A percentile compares a stretch with the other conserved stretches of the same genome.
Evolutionary conservation across 2,113 vertebrate genomes (phyloP).

Genomic region (Atherinomorus stipes): DNA sequence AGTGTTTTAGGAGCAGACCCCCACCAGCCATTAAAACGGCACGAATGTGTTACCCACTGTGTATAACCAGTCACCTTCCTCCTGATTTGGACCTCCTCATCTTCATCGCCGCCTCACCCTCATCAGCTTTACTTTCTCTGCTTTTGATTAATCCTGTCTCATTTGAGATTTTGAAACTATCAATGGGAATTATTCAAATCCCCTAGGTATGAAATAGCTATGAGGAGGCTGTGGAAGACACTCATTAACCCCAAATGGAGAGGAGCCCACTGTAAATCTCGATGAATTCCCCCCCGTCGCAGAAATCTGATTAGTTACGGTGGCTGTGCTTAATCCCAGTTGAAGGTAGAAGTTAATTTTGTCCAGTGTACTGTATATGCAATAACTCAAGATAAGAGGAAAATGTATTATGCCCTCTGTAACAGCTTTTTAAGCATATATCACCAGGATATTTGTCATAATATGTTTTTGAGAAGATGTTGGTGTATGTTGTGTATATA

Average conservation of each 20-base stretch:
- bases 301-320: constrained; percentile 77
- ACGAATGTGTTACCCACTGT: constrained; percentile 44
- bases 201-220: constrained; percentile 79
- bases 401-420: constrained; percentile 18
- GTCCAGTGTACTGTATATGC: constrained; percentile 44
- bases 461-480: background rate
- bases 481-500: background rate
- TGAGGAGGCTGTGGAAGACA: constrained; percentile 75
- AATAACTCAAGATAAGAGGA: constrained; percentile 39
- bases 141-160: constrained; percentile 80
- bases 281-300: constrained; percentile 64
- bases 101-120: constrained; percentile 58
- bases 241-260: constrained; percentile 81
- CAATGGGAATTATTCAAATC: constrained; percentile 84
- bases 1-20: constrained; percentile 46
- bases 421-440: constrained; percentile 20
- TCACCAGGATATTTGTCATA: constrained; percentile 1
- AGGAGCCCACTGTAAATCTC: constrained; percentile 72
- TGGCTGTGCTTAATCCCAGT: constrained; percentile 75
- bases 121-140: constrained; percentile 70
- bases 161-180: constrained; percentile 80
- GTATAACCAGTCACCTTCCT: constrained; percentile 62
- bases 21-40: constrained; percentile 56
- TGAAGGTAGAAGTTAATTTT: constrained; percentile 77
- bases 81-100: constrained; percentile 66